Evolutionary conservation across 2,888 invertebrate genomes (phyloP).

Genomic region (Cryptocephalus primarius): DNA sequence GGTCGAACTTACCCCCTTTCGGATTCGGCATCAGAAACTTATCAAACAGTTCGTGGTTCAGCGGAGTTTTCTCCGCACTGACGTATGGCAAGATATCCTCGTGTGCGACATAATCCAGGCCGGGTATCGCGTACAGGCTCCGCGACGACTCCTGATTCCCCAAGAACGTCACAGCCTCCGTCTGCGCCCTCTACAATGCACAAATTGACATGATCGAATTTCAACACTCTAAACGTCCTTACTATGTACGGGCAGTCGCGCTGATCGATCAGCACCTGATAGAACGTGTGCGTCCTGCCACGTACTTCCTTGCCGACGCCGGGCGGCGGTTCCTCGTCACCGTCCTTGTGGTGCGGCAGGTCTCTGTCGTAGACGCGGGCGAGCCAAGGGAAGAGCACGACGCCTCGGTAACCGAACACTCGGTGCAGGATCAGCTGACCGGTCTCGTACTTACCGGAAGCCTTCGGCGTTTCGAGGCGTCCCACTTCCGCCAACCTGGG

Average conservation of each 20-base stretch:
- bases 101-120: slow-evolving; percentile 95
- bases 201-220: no score
- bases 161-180: slow-evolving; percentile 93
- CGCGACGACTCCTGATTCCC: slow-evolving; percentile 93
- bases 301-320: slow-evolving; percentile 75
- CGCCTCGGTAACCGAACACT: slow-evolving; percentile 95
- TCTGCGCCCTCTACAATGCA: slow-evolving; percentile 89
- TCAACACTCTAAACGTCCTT: slow-evolving; percentile 37
- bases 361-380: slow-evolving; percentile 93
- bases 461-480: slow-evolving; percentile 75
- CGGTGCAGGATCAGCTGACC: slow-evolving; percentile 93
- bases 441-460: slow-evolving; percentile 85
- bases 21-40: slow-evolving; percentile 79
- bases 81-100: slow-evolving; percentile 94
- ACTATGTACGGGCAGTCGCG: slow-evolving; percentile 95
- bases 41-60: slow-evolving; percentile 93
- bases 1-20: slow-evolving; percentile 50
- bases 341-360: slow-evolving; percentile 43
- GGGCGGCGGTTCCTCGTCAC: slow-evolving; percentile 28
- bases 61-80: slow-evolving; percentile 75
- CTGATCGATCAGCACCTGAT: slow-evolving; percentile 95
- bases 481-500: slow-evolving; percentile 88
- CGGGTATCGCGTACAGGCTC: slow-evolving; percentile 92
- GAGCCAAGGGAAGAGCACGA: slow-evolving; percentile 93
- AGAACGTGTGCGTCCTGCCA: slow-evolving; percentile 87